phyloP scores from a whole-genome alignment of 2,888 invertebrate genomes.

The Hypselothyrea guttata region DNA sequence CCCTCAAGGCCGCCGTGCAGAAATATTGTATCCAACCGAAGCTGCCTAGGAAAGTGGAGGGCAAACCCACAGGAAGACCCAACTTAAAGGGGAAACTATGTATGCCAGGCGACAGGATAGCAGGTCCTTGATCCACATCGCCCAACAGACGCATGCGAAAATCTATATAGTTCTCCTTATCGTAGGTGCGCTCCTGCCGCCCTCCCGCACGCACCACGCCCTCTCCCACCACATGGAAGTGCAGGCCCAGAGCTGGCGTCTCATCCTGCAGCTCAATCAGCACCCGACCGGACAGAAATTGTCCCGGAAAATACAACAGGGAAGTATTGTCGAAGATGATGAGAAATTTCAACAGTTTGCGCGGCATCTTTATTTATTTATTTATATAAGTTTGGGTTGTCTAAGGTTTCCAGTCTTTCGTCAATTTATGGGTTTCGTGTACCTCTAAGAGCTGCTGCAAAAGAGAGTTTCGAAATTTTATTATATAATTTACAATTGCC shows the following conservation, averaged over 20 bases:
- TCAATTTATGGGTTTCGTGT: too few relatives aligned
- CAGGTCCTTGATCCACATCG: conserved; percentile 92
- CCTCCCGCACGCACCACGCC: conserved; percentile 93
- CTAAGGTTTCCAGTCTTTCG: not conserved
- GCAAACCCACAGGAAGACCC: conserved; percentile 93
- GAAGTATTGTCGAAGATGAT: conserved; percentile 97
- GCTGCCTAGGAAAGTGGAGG: conserved; percentile 95
- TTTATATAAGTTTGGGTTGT: not conserved
- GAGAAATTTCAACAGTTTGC: conserved; percentile 94
- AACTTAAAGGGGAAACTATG: conserved; percentile 97
- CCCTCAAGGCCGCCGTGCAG: conserved; percentile 94
- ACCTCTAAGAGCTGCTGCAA: too few relatives aligned
- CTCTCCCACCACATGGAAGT: conserved; percentile 97
- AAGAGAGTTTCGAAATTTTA: too few relatives aligned
- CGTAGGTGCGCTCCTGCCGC: conserved; percentile 92
- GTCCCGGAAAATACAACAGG: conserved; percentile 95
- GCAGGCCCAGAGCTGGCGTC: conserved; percentile 94
- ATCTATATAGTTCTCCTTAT: conserved; percentile 97
- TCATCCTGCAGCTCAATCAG: conserved; percentile 96
- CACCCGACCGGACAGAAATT: conserved; percentile 95
- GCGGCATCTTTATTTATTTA: conserved; percentile 85
- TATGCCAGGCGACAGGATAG: conserved; percentile 94
- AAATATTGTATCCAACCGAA: conserved; percentile 98
- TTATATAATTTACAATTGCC: too few relatives aligned
- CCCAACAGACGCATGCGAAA: conserved; percentile 96